These are phyloP conservation scores for Aphelenchoides fujianensis DNA, from an alignment of 1,140 invertebrate species.

Conservation along the genomic window DNA sequence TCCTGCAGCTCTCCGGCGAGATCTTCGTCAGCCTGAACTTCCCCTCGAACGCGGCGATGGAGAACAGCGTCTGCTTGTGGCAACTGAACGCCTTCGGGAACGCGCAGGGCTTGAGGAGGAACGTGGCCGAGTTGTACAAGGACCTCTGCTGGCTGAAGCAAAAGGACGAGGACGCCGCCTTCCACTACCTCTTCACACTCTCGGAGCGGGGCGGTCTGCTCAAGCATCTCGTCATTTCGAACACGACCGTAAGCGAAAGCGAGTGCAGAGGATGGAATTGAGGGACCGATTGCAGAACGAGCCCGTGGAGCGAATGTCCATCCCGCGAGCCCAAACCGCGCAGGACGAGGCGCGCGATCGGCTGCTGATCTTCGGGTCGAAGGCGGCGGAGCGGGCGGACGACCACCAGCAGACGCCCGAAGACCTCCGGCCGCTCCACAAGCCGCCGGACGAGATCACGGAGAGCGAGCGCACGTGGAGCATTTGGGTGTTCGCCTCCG, in stretches of 20 bases:
- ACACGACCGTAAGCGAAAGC: neutral
- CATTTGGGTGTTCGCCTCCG: slow-evolving; percentile 40
- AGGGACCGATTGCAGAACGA: neutral
- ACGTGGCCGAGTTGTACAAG: neutral
- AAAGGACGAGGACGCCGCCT: neutral
- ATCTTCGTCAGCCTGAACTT: neutral
- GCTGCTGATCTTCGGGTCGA: neutral
- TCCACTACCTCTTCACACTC: slow-evolving; percentile 14
- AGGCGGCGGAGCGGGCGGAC: neutral
- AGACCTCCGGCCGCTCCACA: slow-evolving; percentile 1
- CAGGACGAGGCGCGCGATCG: slow-evolving; percentile 20
- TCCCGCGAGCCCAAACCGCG: slow-evolving; percentile 1
- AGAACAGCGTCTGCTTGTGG: slow-evolving; percentile 11
- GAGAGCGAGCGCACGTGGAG: slow-evolving; percentile 19
- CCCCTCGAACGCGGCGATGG: neutral
- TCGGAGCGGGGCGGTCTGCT: neutral
- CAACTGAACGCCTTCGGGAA: slow-evolving; percentile 4
- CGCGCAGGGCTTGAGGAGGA: slow-evolving; percentile 1
- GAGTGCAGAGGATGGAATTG: neutral
- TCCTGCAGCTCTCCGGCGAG: slow-evolving; percentile 3
- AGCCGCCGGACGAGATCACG: neutral
- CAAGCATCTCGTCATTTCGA: neutral
- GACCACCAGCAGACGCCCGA: neutral
- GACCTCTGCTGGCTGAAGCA: slow-evolving; percentile 21
- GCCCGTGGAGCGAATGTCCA: neutral